A percentile compares a stretch with the other conserved stretches of the same genome.
Conservation (phyloP, 2,888 invertebrate species). For the Drosophila dives region DNA sequence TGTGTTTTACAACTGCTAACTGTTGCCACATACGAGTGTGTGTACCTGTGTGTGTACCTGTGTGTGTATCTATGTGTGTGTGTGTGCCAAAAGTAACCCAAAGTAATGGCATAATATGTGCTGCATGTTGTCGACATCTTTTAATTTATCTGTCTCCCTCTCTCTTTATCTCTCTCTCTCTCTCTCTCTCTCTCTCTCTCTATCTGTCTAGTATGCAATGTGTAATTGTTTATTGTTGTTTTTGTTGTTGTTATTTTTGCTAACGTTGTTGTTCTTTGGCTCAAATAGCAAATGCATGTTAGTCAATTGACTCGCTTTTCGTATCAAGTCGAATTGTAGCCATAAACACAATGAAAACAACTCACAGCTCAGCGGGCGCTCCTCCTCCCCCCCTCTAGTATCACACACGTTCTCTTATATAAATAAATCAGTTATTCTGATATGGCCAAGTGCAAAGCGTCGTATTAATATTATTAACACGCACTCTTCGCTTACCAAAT, state of each 20-base stretch:
- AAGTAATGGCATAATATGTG: background rate
- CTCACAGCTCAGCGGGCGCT: conserved; percentile 17
- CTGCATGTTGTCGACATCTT: background rate
- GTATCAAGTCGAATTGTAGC: conserved; percentile 39
- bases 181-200: background rate
- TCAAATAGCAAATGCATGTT: conserved; percentile 54
- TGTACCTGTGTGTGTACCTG: background rate
- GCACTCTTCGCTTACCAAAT: background rate
- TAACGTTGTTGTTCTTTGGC: background rate
- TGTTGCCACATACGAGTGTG: background rate
- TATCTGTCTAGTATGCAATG: background rate
- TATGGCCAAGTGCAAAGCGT: conserved; percentile 38
- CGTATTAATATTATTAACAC: conserved; percentile 46
- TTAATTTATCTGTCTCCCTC: background rate
- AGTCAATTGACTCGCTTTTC: conserved; percentile 46
- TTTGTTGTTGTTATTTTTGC: background rate
- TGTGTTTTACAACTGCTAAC: background rate
- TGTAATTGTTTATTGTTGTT: background rate
- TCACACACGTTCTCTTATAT: background rate
- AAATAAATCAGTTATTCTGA: conserved; percentile 53
- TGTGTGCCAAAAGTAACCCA: background rate
- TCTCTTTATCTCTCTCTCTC: background rate
- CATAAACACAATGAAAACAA: conserved; percentile 27
- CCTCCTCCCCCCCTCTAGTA: background rate
- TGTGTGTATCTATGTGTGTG: background rate